Evolutionary conservation across 2,797 vertebrate genomes (phyloP), one percentile per base, ranked within the genome.

Genomic region (Rhabdophis nuchalis): DNA sequence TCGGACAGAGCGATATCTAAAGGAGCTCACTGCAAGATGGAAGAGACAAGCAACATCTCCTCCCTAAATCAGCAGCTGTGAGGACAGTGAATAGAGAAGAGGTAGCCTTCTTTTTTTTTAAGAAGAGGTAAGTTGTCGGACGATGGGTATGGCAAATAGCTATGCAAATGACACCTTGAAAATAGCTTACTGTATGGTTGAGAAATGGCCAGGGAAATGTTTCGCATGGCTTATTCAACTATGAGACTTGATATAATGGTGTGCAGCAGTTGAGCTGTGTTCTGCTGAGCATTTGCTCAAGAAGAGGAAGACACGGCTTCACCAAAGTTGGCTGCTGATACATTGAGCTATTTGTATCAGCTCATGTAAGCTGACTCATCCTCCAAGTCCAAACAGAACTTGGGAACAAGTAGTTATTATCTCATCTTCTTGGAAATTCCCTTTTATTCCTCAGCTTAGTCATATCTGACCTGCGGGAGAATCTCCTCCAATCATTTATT

Each of bases 341-440:
- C 0, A 32, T 18, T 87, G 54, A 32, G 41, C 85, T 64, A 25
- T 77, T 88, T 93, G 89, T 93, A 85, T 91, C 90, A 61, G 46
- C 58, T 90, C 86, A 85, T 72, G 56, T 25, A 82, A 85, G 89
- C n/a, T 93, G 92, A 93, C 92, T 93, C 92, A 93, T 64, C 68
- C 56, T 85, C 85, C 25, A 10, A 93, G 57, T 91, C 68, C 91
- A 82, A 93, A 85, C 64, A 88, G 68, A 90, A 90, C 89, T 32
- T n/a, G 64, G 85, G 68, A 91, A 82, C 54, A 88, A 88, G 25
- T 88, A 57, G 46, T 46, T 90, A 72, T 88, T 90, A 87, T 88
- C 68, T 68, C 89, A 93, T 61, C 89, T 90, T 68, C 64, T 61
- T 93, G 92, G 92, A 93, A 93, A 93, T 93, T 89, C 92, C 92